Base-by-base conservation (phyloP, 2,888 invertebrate species). In the Psococerastis gibbosa region DNA sequence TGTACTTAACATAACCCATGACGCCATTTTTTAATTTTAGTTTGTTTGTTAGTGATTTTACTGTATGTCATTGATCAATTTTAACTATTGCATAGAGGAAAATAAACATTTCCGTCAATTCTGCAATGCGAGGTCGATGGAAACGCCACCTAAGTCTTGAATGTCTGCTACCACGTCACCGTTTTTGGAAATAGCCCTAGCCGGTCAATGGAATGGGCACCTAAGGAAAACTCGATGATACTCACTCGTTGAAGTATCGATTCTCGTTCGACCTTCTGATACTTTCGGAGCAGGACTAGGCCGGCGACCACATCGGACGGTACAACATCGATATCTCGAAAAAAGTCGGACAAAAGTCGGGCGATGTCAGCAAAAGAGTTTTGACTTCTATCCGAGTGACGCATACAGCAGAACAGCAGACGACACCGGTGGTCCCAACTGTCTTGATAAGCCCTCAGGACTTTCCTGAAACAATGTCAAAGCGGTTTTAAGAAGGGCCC, bases 281-380 rank as follows among this genome's bases (percentile, higher is more conserved):
- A 78, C 56, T 79, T 77, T 45, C 87, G 65, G 44, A 87, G 65
- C 41, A 88, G 63, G 8, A 85, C 78, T 48, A 88, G 62, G 2
- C 87, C 87, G 17, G 84, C 87, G 2, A 87, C 73, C 4, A 88
- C 82, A 61, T 88, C 87, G 33, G 83, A 81, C 2, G 85, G 85
- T 16, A 83, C 85, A 22, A 88, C 84, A 61, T 88, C 87, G 50
- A 88, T 61, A 59, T 87, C 87, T 22, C 84, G 70, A 62, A 87
- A 87, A 62, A 85, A 88, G 57, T 87, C 85, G 47, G 83, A 83
- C 49, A 88, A 62, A 35, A 88, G 60, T 48, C 78, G 69, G 3
- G 85, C 85, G 49, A 88, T 82, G 58, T 87, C 85, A 18, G 82
- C 73, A 57, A 87, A 84, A 8, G 84, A 84, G 57, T 81, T 84